phyloP scores from a whole-genome alignment of 2,888 invertebrate genomes.

The Laothoe populi region DNA sequence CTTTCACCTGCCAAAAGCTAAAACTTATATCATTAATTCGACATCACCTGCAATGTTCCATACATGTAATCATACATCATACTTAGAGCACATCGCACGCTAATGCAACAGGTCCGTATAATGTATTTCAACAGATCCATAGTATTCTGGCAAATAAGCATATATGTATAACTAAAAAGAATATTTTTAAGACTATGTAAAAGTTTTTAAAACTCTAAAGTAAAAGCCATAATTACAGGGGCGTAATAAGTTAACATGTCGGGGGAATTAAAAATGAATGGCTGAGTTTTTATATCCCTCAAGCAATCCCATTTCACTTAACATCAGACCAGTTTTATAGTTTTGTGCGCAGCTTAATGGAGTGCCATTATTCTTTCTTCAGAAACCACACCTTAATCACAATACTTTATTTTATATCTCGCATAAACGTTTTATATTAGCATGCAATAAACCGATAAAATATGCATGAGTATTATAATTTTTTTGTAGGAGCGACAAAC shows the following conservation, averaged over 20 bases:
- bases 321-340: conserved; percentile 6
- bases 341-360: conserved; percentile 14
- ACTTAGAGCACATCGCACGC: no score
- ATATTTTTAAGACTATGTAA: no score
- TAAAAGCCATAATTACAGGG: conserved; percentile 4
- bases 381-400: conserved; percentile 12
- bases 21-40: no score
- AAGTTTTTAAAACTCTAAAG: not conserved
- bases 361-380: conserved; percentile 15
- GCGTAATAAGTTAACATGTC: not conserved
- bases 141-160: no score
- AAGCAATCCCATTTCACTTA: conserved; percentile 20
- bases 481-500: no score
- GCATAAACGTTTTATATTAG: not conserved
- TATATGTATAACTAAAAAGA: no score
- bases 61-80: no score
- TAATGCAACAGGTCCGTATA: no score
- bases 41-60: no score
- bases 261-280: not conserved
- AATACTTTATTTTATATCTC: conserved; percentile 10
- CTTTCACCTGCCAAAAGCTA: no score
- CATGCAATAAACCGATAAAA: not conserved
- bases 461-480: not conserved
- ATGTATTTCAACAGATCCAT: no score
- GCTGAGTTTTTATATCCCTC: conserved; percentile 2